Evolutionary conservation across 2,888 invertebrate genomes (phyloP), one percentile per base, ranked within the genome.

Genomic region (Meteorus cinctellus): DNA sequence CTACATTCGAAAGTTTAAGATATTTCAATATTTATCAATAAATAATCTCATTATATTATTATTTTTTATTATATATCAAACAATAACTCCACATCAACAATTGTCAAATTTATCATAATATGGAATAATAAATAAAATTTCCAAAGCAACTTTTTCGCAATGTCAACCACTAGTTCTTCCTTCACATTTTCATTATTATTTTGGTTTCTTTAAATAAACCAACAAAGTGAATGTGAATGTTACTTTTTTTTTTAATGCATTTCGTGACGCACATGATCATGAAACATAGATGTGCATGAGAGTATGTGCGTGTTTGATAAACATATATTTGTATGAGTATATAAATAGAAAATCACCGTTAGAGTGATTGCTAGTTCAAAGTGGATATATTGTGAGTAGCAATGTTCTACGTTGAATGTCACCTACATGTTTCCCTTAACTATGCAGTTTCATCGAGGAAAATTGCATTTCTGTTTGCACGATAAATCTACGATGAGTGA

Each of bases 381-480:
- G 55, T 55, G 19, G n/a, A 55, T 55, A 19, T 55, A 55, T 55
- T 66, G 59, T 36, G 59, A 66, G 51, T 60, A 14, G 63, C 55
- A 62, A 51, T 62, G 62, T 45, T 66, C 48, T 29, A 48, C 24
- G 27, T 51, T 27, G 72, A 41, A 63, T 72, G 72, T 72, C 68
- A 75, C 36, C 74, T 66, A 41, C 55, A 60, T 69, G 48, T 59
- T 66, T 63, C 78, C 77, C 79, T 81, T 78, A 82, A 81, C 78
- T 77, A 77, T 79, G 78, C 77, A 78, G 78, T 80, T 81, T 83
- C 80, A 80, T 82, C 77, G 65, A 75, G 75, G 79, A 82, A 55
- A 83, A 83, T 83, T 83, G 82, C 81, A 81, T 81, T 81, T 81
- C 81, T 77, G 79, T 79, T 78, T 78, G 77, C 68, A 77, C 80